phyloP scores from a whole-genome alignment of 2,888 invertebrate species.

The Nephrocerus scutellatus region DNA sequence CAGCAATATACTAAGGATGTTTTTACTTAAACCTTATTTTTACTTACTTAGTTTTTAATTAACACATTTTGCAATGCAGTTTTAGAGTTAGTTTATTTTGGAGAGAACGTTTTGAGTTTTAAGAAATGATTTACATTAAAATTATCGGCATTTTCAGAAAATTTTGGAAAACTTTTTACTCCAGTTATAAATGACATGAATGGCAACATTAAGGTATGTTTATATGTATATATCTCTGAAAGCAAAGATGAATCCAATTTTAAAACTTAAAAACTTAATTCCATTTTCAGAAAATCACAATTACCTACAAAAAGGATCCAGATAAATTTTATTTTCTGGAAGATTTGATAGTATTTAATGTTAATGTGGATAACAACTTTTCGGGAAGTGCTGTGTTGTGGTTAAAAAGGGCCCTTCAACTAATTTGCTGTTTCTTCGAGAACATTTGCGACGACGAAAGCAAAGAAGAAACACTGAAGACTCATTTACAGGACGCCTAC shows the following conservation, averaged over 20 bases:
- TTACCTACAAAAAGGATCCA: conserved; percentile 51
- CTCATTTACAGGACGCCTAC: conserved; percentile 60
- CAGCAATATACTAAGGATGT: too few species aligned
- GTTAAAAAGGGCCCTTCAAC: conserved; percentile 55
- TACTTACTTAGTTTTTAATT: too few species aligned
- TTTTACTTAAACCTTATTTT: too few species aligned
- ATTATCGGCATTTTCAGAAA: conserved; percentile 50
- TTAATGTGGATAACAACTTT: conserved; percentile 48
- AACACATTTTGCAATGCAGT: too few species aligned
- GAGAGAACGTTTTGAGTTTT: neutral
- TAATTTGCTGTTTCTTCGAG: conserved; percentile 44
- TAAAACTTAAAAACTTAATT: conserved; percentile 1
- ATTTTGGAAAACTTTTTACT: conserved; percentile 65
- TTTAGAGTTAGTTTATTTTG: too few species aligned
- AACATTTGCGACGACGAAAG: conserved; percentile 41
- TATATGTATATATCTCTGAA: neutral
- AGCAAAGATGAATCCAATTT: neutral
- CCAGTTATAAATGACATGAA: conserved; percentile 71
- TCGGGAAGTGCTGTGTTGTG: conserved; percentile 64
- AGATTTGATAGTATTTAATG: conserved; percentile 60
- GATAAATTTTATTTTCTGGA: conserved; percentile 56
- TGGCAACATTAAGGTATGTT: conserved; percentile 64
- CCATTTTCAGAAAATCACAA: conserved; percentile 55
- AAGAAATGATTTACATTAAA: conserved; percentile 1
- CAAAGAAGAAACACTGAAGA: conserved; percentile 53